Evolutionary conservation across 2,888 invertebrate genomes (phyloP).

Genomic region (Drosophila falleni): DNA sequence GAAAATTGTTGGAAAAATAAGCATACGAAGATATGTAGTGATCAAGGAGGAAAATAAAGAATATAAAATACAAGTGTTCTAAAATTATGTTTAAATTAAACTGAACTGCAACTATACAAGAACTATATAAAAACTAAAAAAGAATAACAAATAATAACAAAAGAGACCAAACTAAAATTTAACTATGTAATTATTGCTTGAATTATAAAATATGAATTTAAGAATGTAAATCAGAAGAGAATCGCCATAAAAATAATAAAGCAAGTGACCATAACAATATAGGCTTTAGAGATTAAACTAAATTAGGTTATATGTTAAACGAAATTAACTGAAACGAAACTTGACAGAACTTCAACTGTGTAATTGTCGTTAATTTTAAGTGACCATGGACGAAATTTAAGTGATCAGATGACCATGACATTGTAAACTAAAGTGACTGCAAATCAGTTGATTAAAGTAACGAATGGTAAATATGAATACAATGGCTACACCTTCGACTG

Average conservation of each 20-base stretch:
- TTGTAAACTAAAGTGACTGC: conserved; percentile 5
- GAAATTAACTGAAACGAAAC: neutral
- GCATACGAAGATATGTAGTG: too few species aligned
- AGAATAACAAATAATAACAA: too few species aligned
- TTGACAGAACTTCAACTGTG: neutral
- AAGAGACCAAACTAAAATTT: too few species aligned
- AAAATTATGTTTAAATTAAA: too few species aligned
- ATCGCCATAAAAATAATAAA: neutral
- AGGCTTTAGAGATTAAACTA: neutral
- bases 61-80: too few species aligned
- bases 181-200: too few species aligned
- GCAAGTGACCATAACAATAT: neutral
- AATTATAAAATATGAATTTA: too few species aligned
- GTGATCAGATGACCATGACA: conserved; percentile 5
- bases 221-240: too few species aligned
- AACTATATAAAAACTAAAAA: too few species aligned
- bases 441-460: conserved; percentile 11
- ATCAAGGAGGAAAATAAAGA: too few species aligned
- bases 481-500: neutral
- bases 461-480: neutral
- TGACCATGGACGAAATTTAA: conserved; percentile 3
- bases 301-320: neutral
- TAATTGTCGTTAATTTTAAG: neutral
- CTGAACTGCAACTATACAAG: too few species aligned
- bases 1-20: too few species aligned